A percentile compares a stretch with the other conserved stretches of the same genome.
These are phyloP conservation scores for Mungos mungo DNA, from an alignment of 2,113 vertebrate genomes.

Conservation along the genomic window DNA sequence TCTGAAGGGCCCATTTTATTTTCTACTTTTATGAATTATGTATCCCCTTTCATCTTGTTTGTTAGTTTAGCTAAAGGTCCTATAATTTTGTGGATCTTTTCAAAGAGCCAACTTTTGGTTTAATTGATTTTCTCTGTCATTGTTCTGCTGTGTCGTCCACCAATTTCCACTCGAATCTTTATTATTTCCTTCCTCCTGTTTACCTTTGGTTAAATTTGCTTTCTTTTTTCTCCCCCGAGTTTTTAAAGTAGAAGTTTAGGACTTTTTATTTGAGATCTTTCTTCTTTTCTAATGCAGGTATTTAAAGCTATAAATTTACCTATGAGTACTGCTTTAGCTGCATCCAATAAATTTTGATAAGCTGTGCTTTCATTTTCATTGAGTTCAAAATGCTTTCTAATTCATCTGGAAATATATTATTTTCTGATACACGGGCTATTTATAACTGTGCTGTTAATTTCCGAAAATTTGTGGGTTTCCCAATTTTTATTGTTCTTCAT, in stretches of 20 bases:
- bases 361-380: neutral
- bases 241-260: neutral
- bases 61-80: neutral
- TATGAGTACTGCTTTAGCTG: neutral
- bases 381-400: neutral
- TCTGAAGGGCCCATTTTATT: neutral
- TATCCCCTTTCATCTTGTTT: neutral
- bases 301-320: neutral
- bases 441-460: neutral
- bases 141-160: neutral
- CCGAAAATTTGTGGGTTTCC: neutral
- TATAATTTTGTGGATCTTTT: neutral
- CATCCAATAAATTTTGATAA: neutral
- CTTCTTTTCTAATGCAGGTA: neutral
- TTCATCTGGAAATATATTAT: neutral
- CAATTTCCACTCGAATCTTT: no score
- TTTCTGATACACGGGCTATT: neutral
- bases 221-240: neutral
- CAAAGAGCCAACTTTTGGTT: neutral
- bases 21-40: neutral
- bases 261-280: neutral
- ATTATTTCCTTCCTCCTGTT: neutral
- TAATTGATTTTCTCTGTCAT: neutral
- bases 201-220: neutral
- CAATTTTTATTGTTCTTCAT: neutral